Evolutionary conservation across 2,113 vertebrate genomes (phyloP).

Genomic region (Pachypanchax playfairii): DNA sequence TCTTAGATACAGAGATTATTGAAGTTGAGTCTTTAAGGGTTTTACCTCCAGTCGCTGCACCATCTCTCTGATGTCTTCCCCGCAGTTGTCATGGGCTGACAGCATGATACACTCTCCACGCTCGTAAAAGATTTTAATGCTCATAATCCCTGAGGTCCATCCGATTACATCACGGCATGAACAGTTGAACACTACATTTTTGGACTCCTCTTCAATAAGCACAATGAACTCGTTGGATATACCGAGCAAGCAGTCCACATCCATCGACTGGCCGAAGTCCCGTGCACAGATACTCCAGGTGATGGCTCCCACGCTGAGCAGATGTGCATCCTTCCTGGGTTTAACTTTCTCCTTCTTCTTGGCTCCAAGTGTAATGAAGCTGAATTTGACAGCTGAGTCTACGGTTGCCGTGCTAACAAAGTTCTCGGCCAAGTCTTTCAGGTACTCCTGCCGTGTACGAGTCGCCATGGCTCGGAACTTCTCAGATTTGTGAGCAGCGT

Average conservation of each 20-base stretch:
- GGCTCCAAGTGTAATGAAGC: conserved; percentile 95
- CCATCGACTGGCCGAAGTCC: conserved; percentile 90
- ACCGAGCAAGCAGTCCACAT: conserved; percentile 91
- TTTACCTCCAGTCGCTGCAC: conserved; percentile 94
- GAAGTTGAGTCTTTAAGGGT: conserved; percentile 7
- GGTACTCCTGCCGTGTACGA: conserved; percentile 94
- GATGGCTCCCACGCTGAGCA: conserved; percentile 90
- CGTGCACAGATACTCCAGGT: conserved; percentile 91
- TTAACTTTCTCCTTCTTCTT: conserved; percentile 95
- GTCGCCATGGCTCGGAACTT: conserved; percentile 98
- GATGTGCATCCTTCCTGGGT: conserved; percentile 89
- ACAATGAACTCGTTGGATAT: conserved; percentile 97
- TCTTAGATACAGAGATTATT: conserved; percentile 28
- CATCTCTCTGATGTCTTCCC: conserved; percentile 91
- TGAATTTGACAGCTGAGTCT: conserved; percentile 93
- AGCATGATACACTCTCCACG: conserved; percentile 94
- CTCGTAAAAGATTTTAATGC: conserved; percentile 95
- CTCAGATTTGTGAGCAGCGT: conserved; percentile 95
- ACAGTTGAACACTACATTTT: conserved; percentile 97
- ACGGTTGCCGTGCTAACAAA: conserved; percentile 92
- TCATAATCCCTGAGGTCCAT: conserved; percentile 94
- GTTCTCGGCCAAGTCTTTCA: conserved; percentile 97
- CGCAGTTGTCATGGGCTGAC: conserved; percentile 86
- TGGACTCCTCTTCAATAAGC: conserved; percentile 92
- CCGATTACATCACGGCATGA: conserved; percentile 97